Base-by-base conservation (phyloP, 2,797 vertebrate genomes). In the Paramormyrops hopkinsi region DNA sequence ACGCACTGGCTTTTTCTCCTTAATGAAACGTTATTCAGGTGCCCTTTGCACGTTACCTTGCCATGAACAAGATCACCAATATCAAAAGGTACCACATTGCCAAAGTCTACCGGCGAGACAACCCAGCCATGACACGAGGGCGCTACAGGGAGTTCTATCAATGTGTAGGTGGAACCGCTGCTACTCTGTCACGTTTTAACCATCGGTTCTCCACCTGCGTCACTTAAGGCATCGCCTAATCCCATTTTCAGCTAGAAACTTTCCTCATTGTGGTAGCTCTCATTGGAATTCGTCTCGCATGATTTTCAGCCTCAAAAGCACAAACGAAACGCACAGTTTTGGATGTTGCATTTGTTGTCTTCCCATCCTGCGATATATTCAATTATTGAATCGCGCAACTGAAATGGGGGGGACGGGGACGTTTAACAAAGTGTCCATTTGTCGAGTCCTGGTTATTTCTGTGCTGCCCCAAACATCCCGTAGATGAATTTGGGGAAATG, bases 121-220 rank as follows among this genome's bases (percentile, higher is more conserved):
- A 98, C 93, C 98, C 98, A 0, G 97, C 98, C 90, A 98, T 95
- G 90, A 98, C 96, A 25, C 94, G 97, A 0, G 98, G 98, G 53
- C 97, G 98, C 89, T 99, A 98, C 92, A 92, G 98, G 87, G 98
- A 99, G 94, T 99, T 99, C 93, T 99, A 98, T 93, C 98, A 99
- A 89, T 99, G 98, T 94, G 98, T 99, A 92, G 98, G 98, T 98
- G 56, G 0, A 0, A 2, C 73, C n/a, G 14, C 56, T 2, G 51
- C 51, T 1, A 46, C n/a, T 46, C 73, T 44, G 6, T n/a, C 3
- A 0, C 22, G 0, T 29, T 53, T 33, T 85, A 50, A 33, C 9
- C 46, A 25, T 12, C 22, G 12, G 22, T 51, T 53, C 48, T 53
- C 46, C 41, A 12, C 83, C 83, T 29, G 48, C 11, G 29, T 73